Base-by-base conservation (phyloP, 2,113 vertebrate species). In the Lepus europaeus region DNA sequence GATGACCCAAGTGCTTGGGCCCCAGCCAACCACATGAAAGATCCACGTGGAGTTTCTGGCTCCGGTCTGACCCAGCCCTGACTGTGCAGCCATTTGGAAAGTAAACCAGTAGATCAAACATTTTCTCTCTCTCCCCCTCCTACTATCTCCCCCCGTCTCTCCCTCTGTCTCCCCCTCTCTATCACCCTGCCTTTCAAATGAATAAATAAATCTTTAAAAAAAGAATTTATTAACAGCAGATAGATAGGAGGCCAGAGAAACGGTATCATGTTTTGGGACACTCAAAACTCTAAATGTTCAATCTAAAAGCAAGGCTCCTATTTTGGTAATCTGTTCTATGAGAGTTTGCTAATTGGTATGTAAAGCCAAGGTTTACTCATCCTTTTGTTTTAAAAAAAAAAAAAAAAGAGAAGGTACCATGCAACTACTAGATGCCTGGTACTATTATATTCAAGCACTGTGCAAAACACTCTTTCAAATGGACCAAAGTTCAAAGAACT, bases 301-400 rank as follows among this genome's bases (percentile, higher is more conserved):
- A 89, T 25, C 45, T 56, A 5, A 53, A 87, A 53, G 86, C 29
- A 89, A 59, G 39, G 7, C n/a, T 92, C 25, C 6, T 80, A 8
- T 74, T 79, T 78, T 91, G n/a, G 74, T 66, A 51, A 89, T 63
- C 13, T 72, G 11, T 81, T 76, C 31, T 73, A 95, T 22, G 70
- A 70, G 72, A 59, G 72, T 17, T 70, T 87, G 25, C 25, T 87
- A 59, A 78, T 17, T 91, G 45, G n/a, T 70, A 61, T 53, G 11
- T 69, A 93, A 95, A 56, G 69, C 31, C 36, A 51, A 85, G 12
- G 22, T 87, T 64, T 72, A 88, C 80, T 33, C 36, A 81, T 49
- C 77, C 59, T 19, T 80, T 87, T 85, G 4, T 39, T 39, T 39
- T 56, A 39, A 39, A 39, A 39, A 39, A 39, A 39, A 39, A 39